Conservation (phyloP, 1,140 invertebrate species). For the Achatina immaculata region DNA sequence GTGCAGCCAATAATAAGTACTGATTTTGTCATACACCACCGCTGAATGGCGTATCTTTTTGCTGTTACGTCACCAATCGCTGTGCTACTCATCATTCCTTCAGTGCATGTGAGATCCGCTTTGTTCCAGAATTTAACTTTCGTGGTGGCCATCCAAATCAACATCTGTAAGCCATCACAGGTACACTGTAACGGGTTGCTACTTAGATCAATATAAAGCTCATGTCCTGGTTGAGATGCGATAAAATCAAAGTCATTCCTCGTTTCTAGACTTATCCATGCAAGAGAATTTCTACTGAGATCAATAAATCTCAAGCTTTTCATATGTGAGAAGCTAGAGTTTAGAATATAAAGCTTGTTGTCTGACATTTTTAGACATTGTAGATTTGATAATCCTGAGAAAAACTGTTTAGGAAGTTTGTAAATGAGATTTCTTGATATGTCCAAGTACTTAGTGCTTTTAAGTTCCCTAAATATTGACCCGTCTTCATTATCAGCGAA, state of each 20-base stretch:
- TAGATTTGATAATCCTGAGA: not conserved
- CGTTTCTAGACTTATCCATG: not conserved
- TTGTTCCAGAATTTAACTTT: not conserved
- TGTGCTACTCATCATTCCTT: not conserved
- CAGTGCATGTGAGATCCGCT: not conserved
- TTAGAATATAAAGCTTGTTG: not conserved
- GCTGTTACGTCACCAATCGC: not conserved
- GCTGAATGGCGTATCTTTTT: not conserved
- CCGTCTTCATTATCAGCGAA: not conserved
- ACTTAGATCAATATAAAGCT: not conserved
- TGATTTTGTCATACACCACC: not conserved
- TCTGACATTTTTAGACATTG: not conserved
- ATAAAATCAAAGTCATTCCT: slow-evolving; percentile 11
- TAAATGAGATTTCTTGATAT: slow-evolving; percentile 10
- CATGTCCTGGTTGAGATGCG: not conserved
- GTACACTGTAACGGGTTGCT: slow-evolving; percentile 1
- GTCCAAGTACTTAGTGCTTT: not conserved
- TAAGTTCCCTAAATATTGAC: not conserved
- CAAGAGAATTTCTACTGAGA: slow-evolving; percentile 9
- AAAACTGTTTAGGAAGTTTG: not conserved
- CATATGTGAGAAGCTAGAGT: not conserved
- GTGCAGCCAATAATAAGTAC: not conserved
- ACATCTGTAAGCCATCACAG: not conserved
- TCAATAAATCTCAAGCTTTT: slow-evolving; percentile 5
- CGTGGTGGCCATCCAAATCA: slow-evolving; percentile 12